These are phyloP conservation scores for Heteromurus nitidus DNA, from an alignment of 2,888 invertebrate genomes.

Conservation along the genomic window DNA sequence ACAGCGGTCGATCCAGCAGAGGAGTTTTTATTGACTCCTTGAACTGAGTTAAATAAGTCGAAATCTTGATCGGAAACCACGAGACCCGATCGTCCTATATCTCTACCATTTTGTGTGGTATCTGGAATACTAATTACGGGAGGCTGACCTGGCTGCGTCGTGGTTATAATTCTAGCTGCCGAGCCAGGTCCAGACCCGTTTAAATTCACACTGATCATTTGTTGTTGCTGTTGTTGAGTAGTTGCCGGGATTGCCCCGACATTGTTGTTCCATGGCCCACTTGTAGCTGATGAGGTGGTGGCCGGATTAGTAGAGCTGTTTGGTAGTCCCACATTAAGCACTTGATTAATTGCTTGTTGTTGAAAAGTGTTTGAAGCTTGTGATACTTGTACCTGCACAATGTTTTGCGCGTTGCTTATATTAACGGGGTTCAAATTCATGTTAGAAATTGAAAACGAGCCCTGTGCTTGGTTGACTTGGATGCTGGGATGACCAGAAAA, in stretches of 20 bases:
- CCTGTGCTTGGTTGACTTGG: slow-evolving; percentile 58
- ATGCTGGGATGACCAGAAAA: slow-evolving; percentile 37
- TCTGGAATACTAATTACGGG: slow-evolving; percentile 73
- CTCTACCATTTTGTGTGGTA: slow-evolving; percentile 71
- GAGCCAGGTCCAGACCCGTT: slow-evolving; percentile 70
- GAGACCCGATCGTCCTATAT: slow-evolving; percentile 49
- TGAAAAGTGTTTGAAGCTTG: slow-evolving; percentile 63
- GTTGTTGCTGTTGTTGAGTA: slow-evolving; percentile 46
- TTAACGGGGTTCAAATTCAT: slow-evolving; percentile 58
- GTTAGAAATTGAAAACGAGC: slow-evolving; percentile 57
- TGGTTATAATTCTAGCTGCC: slow-evolving; percentile 71
- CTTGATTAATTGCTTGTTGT: slow-evolving; percentile 68
- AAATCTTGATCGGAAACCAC: slow-evolving; percentile 67
- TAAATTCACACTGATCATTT: slow-evolving; percentile 72
- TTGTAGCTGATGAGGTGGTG: slow-evolving; percentile 17
- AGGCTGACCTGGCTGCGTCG: slow-evolving; percentile 73
- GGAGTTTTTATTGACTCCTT: slow-evolving; percentile 42
- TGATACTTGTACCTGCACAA: slow-evolving; percentile 69
- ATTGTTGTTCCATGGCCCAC: slow-evolving; percentile 29
- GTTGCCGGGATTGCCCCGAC: background rate
- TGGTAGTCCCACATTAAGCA: slow-evolving; percentile 62
- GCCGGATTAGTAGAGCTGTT: slow-evolving; percentile 26
- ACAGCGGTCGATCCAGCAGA: slow-evolving; percentile 1
- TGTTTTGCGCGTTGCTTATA: slow-evolving; percentile 63
- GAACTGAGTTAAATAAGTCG: slow-evolving; percentile 70